phyloP scores from a whole-genome alignment of 2,888 invertebrate genomes.

The Ecliptopera silaceata region DNA sequence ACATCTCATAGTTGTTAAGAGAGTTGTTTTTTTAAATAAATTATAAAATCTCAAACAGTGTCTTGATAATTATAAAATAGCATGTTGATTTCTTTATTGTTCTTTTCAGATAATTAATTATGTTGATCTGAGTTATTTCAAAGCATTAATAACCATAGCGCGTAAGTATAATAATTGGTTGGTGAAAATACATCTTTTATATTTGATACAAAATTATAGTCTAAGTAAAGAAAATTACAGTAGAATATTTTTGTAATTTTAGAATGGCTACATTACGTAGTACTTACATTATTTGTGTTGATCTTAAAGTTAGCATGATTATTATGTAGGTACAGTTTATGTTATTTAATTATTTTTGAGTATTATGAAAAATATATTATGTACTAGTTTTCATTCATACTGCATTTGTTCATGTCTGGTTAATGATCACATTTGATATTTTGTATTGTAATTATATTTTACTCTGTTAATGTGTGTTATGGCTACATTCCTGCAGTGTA shows the following conservation, averaged over 20 bases:
- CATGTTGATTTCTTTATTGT: neutral
- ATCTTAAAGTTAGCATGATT: neutral
- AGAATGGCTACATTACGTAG: conserved; percentile 12
- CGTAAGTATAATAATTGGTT: conserved; percentile 16
- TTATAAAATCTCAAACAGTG: neutral
- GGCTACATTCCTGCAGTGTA: conserved; percentile 72
- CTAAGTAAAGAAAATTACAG: conserved; percentile 41
- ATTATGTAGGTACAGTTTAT: neutral
- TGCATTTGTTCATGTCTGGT: conserved; percentile 2
- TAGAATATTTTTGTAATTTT: conserved; percentile 43
- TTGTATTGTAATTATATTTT: conserved; percentile 27
- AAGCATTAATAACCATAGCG: conserved; percentile 11
- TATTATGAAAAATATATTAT: neutral
- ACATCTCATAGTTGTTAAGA: neutral
- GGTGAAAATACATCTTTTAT: conserved; percentile 24
- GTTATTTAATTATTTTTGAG: neutral
- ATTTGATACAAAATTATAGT: conserved; percentile 42
- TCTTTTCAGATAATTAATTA: neutral
- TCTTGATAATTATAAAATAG: neutral
- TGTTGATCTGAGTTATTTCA: conserved; percentile 14
- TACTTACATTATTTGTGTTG: conserved; percentile 5
- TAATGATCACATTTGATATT: conserved; percentile 1
- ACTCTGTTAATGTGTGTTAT: conserved; percentile 32
- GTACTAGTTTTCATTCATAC: neutral
- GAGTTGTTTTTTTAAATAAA: too few species aligned